A percentile compares a stretch with the other conserved stretches of the same genome.
phyloP scores from a whole-genome alignment of 1,140 invertebrate genomes.

The Manduca sexta region DNA sequence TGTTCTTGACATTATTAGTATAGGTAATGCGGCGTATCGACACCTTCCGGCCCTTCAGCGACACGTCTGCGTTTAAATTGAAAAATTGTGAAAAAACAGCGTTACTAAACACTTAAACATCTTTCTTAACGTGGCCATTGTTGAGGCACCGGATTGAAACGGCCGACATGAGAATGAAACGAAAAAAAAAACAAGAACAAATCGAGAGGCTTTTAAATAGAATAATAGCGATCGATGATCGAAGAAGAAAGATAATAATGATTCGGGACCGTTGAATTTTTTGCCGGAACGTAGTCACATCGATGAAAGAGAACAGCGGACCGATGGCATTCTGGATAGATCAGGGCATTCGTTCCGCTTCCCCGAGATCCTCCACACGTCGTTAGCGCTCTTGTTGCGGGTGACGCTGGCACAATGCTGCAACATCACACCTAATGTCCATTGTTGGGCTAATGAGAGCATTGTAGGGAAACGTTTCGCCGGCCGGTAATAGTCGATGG shows the following conservation, averaged over 20 bases:
- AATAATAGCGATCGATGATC: slow-evolving; percentile 71
- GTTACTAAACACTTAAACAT: slow-evolving; percentile 72
- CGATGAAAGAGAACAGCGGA: slow-evolving; percentile 46
- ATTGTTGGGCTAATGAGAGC: slow-evolving; percentile 61
- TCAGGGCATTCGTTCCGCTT: slow-evolving; percentile 63
- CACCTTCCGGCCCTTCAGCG: slow-evolving; percentile 66
- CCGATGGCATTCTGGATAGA: slow-evolving; percentile 50
- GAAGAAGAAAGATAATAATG: slow-evolving; percentile 68
- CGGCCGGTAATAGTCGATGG: slow-evolving; percentile 48
- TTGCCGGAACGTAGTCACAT: slow-evolving; percentile 40
- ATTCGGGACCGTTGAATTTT: slow-evolving; percentile 58
- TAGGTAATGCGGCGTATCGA: slow-evolving; percentile 59
- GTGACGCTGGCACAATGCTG: slow-evolving; percentile 50
- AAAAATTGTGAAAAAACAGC: slow-evolving; percentile 71
- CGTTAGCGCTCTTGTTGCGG: slow-evolving; percentile 63
- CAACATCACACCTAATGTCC: slow-evolving; percentile 42
- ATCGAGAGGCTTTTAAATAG: slow-evolving; percentile 70
- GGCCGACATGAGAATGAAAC: slow-evolving; percentile 49
- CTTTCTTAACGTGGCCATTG: slow-evolving; percentile 69
- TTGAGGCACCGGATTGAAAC: slow-evolving; percentile 56
- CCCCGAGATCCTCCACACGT: slow-evolving; percentile 64
- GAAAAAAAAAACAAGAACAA: slow-evolving; percentile 61
- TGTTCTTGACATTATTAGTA: slow-evolving; percentile 44
- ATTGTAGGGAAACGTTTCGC: slow-evolving; percentile 56
- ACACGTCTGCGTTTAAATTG: slow-evolving; percentile 66